A percentile compares a stretch with the other conserved stretches of the same genome.
Evolutionary conservation across 1,140 invertebrate species (phyloP).

Genomic region (Drosophila azteca): DNA sequence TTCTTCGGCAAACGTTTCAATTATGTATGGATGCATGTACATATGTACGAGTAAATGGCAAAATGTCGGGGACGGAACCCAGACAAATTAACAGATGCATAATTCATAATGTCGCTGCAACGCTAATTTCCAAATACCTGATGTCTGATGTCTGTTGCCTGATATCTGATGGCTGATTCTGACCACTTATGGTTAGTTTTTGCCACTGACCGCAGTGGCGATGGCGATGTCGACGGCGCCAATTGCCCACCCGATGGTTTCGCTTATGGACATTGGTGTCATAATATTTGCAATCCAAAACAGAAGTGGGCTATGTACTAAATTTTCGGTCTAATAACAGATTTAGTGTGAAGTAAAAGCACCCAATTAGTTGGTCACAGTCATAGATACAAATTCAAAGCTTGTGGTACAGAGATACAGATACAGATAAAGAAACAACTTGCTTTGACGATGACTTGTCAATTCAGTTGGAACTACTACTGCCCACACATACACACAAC

Average conservation of each 20-base stretch:
- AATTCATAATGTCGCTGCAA: conserved; percentile 44
- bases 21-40: conserved; percentile 7
- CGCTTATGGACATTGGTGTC: conserved; percentile 49
- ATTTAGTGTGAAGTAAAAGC: too few relatives aligned
- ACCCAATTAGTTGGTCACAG: not conserved
- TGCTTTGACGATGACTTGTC: conserved; percentile 28
- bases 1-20: conserved; percentile 41
- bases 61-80: not conserved
- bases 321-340: too few relatives aligned
- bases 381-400: not conserved
- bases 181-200: conserved; percentile 28
- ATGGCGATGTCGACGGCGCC: conserved; percentile 8
- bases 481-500: conserved; percentile 6
- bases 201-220: conserved; percentile 14
- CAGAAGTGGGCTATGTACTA: too few relatives aligned
- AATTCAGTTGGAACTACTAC: conserved; percentile 8
- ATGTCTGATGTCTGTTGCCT: too few relatives aligned
- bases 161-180: too few relatives aligned
- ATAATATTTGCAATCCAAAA: not conserved
- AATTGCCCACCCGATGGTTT: conserved; percentile 34
- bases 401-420: too few relatives aligned
- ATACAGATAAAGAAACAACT: not conserved
- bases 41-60: too few relatives aligned
- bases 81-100: conserved; percentile 57
- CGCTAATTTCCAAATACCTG: conserved; percentile 24